Evolutionary conservation across 2,113 vertebrate species (phyloP).

Genomic region (Clinocottus analis): DNA sequence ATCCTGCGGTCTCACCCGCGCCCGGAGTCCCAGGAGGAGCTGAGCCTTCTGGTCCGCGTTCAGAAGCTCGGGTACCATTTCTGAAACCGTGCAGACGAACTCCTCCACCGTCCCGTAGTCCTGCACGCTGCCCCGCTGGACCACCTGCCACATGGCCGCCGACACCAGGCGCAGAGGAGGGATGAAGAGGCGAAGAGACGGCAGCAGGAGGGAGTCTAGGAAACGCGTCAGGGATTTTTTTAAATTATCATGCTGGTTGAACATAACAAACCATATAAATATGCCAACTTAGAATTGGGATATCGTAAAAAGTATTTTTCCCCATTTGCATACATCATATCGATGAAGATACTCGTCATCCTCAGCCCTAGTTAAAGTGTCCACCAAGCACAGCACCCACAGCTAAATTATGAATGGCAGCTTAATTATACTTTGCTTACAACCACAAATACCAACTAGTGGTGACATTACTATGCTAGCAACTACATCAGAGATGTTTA

Average conservation of each 20-base stretch:
- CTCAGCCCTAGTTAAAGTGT: not conserved
- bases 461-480: not conserved
- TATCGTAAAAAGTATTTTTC: not conserved
- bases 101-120: slow-evolving; percentile 82
- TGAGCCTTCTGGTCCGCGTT: slow-evolving; percentile 84
- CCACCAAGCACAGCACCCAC: not conserved
- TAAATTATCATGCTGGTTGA: not conserved
- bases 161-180: slow-evolving; percentile 79
- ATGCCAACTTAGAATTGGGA: too few species aligned
- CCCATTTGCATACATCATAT: not conserved
- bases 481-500: not conserved
- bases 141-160: slow-evolving; percentile 81
- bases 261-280: not conserved
- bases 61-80: slow-evolving; percentile 79
- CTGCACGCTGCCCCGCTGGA: slow-evolving; percentile 72
- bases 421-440: not conserved
- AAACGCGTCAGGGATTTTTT: too few species aligned
- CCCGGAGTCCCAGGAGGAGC: slow-evolving; percentile 83
- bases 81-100: slow-evolving; percentile 80
- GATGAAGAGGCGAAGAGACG: slow-evolving; percentile 76
- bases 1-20: slow-evolving; percentile 77
- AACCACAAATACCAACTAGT: not conserved
- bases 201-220: slow-evolving; percentile 60
- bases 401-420: not conserved
- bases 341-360: not conserved